Base-by-base conservation (phyloP, 2,888 invertebrate genomes). In the Platycheirus albimanus region DNA sequence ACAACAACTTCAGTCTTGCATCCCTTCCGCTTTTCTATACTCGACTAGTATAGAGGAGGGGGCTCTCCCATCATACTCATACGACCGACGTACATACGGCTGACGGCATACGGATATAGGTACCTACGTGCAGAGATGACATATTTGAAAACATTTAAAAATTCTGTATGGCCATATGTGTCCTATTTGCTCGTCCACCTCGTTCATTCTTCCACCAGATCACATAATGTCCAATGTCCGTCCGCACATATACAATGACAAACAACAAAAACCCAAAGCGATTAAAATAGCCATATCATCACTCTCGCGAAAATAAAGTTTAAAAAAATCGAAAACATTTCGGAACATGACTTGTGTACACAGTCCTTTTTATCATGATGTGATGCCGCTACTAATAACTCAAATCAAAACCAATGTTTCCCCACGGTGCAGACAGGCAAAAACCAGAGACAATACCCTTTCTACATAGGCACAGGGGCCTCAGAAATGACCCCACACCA, bases 361-460 rank as follows among this genome's bases (percentile, higher is more conserved):
- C 69, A 77, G 69, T 77, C 77, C 83, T 78, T 83, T 83, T 67
- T 83, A 77, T 72, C 77, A 72, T 72, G 77, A 83, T 78, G 83
- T 83, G 83, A 77, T 83, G 83, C 83, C 83, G 83, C 83, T 83
- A 69, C 83, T 83, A 83, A 83, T 83, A 83, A 83, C 83, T 83
- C 83, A 78, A 83, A 83, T 83, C 77, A 83, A 70, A 83, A 83
- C 69, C 83, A 72, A 83, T 83, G 83, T 83, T 83, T 83, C 83
- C 83, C 83, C 83, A 83, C 83, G 77, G 72, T 43, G 72, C 77
- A 67, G 72, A 77, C 83, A 78, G 69, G 43, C 66, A 64, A 69
- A 81, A 63, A 77, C 30, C 33, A 63, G 41, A 64, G 61, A 72
- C 67, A 76, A 77, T 71, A 81, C 58, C 66, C 45, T 61, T 17